Percentiles rank a stretch among this genome's conserved stretches.
These are phyloP conservation scores for Drosophila sp. DNA, from an alignment of 1,140 invertebrate genomes.

Conservation along the genomic window DNA sequence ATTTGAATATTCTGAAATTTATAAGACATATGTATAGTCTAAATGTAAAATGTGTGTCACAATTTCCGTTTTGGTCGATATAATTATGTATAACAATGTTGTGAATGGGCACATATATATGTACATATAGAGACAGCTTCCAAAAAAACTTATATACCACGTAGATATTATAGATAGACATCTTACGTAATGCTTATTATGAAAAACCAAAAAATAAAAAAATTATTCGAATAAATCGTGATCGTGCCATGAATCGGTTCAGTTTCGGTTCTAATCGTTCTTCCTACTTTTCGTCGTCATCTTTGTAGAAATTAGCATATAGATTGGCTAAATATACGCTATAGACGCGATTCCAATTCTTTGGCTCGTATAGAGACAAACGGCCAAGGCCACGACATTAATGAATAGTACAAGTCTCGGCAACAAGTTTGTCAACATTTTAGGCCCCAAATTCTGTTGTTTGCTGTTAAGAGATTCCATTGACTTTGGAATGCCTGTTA, in stretches of 20 bases:
- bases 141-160: slow-evolving; percentile 37
- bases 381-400: slow-evolving; percentile 38
- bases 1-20: slow-evolving; percentile 9
- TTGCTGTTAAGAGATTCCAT: not conserved
- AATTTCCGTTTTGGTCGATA: slow-evolving; percentile 55
- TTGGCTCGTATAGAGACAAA: slow-evolving; percentile 29
- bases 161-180: slow-evolving; percentile 8
- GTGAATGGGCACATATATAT: slow-evolving; percentile 3
- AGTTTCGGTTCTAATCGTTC: slow-evolving; percentile 19
- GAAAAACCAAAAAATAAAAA: slow-evolving; percentile 16
- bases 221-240: slow-evolving; percentile 34
- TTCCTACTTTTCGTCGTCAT: slow-evolving; percentile 5
- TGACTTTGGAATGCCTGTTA: not conserved
- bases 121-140: slow-evolving; percentile 10
- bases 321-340: slow-evolving; percentile 28
- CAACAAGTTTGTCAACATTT: slow-evolving; percentile 39
- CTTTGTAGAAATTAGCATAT: slow-evolving; percentile 45
- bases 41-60: slow-evolving; percentile 58
- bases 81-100: slow-evolving; percentile 36
- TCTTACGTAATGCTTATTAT: slow-evolving; percentile 70
- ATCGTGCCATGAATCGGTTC: slow-evolving; percentile 24
- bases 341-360: slow-evolving; percentile 37
- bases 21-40: slow-evolving; percentile 39
- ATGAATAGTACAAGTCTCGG: slow-evolving; percentile 19
- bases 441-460: slow-evolving; percentile 2